Evolutionary conservation across 2,888 invertebrate genomes (phyloP).

Genomic region (Lithophane leautieri): DNA sequence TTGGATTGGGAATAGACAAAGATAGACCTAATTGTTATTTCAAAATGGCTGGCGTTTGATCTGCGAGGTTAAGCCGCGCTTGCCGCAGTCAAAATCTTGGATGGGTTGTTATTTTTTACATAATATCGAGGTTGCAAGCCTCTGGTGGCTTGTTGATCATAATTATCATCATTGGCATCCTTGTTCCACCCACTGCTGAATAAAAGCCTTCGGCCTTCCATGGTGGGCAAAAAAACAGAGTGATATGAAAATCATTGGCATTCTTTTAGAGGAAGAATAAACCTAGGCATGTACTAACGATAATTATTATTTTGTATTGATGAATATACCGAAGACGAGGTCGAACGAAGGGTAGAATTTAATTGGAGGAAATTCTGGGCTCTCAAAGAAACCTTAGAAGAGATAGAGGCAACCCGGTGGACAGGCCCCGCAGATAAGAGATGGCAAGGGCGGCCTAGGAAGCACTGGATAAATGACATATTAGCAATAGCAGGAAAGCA

Average conservation of each 20-base stretch:
- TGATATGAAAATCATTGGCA: neutral
- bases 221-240: neutral
- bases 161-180: neutral
- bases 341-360: too few species aligned
- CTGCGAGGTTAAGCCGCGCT: slow-evolving; percentile 8
- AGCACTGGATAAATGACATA: too few species aligned
- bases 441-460: too few species aligned
- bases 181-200: neutral
- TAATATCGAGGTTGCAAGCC: neutral
- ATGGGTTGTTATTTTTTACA: neutral
- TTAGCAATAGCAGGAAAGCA: too few species aligned
- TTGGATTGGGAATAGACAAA: neutral
- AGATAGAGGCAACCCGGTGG: too few species aligned
- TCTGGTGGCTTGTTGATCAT: neutral
- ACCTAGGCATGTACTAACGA: neutral
- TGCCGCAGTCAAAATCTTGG: neutral
- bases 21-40: slow-evolving; percentile 22
- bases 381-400: too few species aligned
- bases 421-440: too few species aligned
- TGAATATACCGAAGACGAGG: too few species aligned
- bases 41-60: slow-evolving; percentile 18
- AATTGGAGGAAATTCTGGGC: too few species aligned
- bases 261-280: neutral
- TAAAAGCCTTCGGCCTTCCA: neutral
- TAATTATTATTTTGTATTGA: neutral